These are phyloP conservation scores for Corella eumyota DNA, from an alignment of 23 tunicate species.

Conservation along the genomic window DNA sequence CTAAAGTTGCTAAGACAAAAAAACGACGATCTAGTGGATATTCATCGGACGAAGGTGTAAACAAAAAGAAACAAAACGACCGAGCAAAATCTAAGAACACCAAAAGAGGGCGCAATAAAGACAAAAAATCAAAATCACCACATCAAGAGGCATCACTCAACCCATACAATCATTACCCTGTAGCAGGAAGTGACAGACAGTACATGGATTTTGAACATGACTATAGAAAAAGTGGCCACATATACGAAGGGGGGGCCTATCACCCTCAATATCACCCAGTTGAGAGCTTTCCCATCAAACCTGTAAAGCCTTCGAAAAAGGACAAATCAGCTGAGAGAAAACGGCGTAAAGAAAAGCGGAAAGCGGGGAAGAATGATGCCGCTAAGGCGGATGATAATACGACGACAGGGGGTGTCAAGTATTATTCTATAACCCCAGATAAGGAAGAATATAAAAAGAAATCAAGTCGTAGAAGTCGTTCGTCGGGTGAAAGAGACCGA, in stretches of 20 bases:
- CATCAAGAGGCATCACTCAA: constrained; percentile 7
- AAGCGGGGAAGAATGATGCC: background rate
- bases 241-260: constrained; percentile 34
- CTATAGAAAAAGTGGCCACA: constrained; percentile 39
- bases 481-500: no score
- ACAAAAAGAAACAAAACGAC: constrained; percentile 5
- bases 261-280: constrained; percentile 61
- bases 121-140: background rate
- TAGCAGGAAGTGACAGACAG: constrained; percentile 40
- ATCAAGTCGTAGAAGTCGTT: background rate
- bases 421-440: constrained; percentile 31
- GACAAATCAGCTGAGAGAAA: constrained; percentile 3
- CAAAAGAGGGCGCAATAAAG: background rate
- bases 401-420: constrained; percentile 53
- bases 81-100: background rate
- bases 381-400: background rate
- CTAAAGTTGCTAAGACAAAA: background rate
- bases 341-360: background rate
- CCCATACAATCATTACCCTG: constrained; percentile 56
- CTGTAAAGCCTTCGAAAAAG: constrained; percentile 12
- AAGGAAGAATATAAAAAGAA: constrained; percentile 12
- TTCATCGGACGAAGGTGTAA: constrained; percentile 33
- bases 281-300: constrained; percentile 45
- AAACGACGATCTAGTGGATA: constrained; percentile 46
- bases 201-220: constrained; percentile 68